These are phyloP conservation scores for Bombyx mori DNA, from an alignment of 1,140 invertebrate species.

Conservation along the genomic window ASM3026992v2 NC_085129.1:2511001-2511500, in stretches of 20 bases:
- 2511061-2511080: constrained; percentile 39
- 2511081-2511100: constrained; percentile 42
- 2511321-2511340: constrained; percentile 3
- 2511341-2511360: constrained; percentile 52
- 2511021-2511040: constrained; percentile 48
- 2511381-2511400: constrained; percentile 50
- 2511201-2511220: constrained; percentile 70
- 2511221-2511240: constrained; percentile 74
- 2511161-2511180: constrained; percentile 28
- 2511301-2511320: too few species aligned
- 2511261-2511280: constrained; percentile 59
- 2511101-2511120: constrained; percentile 1
- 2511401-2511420: constrained; percentile 32
- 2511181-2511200: constrained; percentile 39
- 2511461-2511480: not conserved
- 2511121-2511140: not conserved
- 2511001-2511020: constrained; percentile 60
- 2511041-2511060: constrained; percentile 43
- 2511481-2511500: too few species aligned
- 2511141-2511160: not conserved
- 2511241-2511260: constrained; percentile 74
- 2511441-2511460: constrained; percentile 89
- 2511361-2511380: constrained; percentile 41
- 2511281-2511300: too few species aligned
- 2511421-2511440: constrained; percentile 75